Evolutionary conservation across 2,797 vertebrate species (phyloP), one percentile per base, ranked within the genome.

Genomic region (Carcharodon carcharias): DNA sequence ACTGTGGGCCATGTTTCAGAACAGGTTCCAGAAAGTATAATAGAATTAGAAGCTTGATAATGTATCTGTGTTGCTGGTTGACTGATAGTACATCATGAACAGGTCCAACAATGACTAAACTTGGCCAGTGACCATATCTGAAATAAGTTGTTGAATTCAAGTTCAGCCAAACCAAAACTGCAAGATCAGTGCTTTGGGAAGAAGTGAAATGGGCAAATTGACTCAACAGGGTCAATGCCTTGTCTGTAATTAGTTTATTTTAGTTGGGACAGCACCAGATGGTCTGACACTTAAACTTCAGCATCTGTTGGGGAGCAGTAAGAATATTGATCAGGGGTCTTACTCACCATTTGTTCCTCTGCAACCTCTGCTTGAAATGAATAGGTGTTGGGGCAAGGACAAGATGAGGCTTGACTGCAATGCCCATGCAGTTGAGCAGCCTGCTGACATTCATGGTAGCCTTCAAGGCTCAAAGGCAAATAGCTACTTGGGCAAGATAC

Each of bases 1-100:
- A 67, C 23, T 67, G 35, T 40, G 61, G 21, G 91, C 35, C 63
- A 63, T 93, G 58, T 40, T 92, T 63, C 35, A 92, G 61, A 65
- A 65, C 61, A 93, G n/a, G 31, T 18, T 67, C 63, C 63, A 28
- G 21, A 23, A 26, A 40, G 63, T 67, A 45, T 65, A 40, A 93
- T 45, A 67, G 61, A 93, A 45, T 93, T 93, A 45, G 63, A 93
- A 93, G 45, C 40, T 65, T 93, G 63, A 93, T 93, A 65, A 67
- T 67, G 91, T 45, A 65, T 45, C 91, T 93, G 35, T 4, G 40
- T 67, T 85, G 82, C 45, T 26, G 6, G 82, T 40, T 67, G 21
- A 45, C 91, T 91, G 9, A 50, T 65, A 40, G 16, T 18, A 35
- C 21, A 40, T 26, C 31, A 65, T 65, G 8, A 65, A 26, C 3